A percentile compares a stretch with the other conserved stretches of the same genome.
Conservation (phyloP, 1,140 invertebrate genomes). For the Diplogasteroides magnus region DNA sequence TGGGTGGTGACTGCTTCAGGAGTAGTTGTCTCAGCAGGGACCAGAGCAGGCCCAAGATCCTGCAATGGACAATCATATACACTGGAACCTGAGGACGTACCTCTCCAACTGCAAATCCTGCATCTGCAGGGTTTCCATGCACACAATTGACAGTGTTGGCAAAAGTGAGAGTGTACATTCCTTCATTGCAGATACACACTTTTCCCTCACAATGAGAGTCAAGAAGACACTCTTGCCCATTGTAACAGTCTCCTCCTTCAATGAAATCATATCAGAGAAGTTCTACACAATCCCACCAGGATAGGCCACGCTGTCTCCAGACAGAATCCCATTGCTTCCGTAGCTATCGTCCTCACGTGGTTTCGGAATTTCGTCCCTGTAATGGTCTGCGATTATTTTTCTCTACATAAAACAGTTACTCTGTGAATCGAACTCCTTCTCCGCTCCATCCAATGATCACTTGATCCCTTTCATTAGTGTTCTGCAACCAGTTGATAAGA, state of each 20-base stretch:
- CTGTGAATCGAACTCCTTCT: slow-evolving; percentile 46
- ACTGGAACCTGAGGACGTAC: too few relatives aligned
- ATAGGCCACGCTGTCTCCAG: slow-evolving; percentile 26
- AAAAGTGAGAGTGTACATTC: slow-evolving; percentile 30
- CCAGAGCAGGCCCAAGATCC: too few relatives aligned
- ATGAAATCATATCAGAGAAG: too few relatives aligned
- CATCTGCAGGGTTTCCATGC: slow-evolving; percentile 22
- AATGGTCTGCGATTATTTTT: too few relatives aligned
- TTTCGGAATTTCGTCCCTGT: too few relatives aligned
- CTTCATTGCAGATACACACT: slow-evolving; percentile 30
- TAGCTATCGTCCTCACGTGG: too few relatives aligned
- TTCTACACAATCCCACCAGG: slow-evolving; percentile 11
- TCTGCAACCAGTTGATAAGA: slow-evolving; percentile 70
- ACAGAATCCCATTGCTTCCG: slow-evolving; percentile 14
- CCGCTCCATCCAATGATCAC: slow-evolving; percentile 72
- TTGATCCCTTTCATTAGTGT: slow-evolving; percentile 70
- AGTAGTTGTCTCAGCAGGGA: too few relatives aligned
- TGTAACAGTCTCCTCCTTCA: slow-evolving; percentile 31
- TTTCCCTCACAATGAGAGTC: slow-evolving; percentile 37
- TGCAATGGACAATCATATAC: too few relatives aligned
- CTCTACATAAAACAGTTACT: slow-evolving; percentile 47
- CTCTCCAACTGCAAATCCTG: slow-evolving; percentile 24
- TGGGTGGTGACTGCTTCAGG: too few relatives aligned
- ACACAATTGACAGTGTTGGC: slow-evolving; percentile 32
- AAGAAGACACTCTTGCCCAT: slow-evolving; percentile 35